Percentiles rank a stretch among this genome's conserved stretches.
These are phyloP conservation scores for Drosophila nigromelanica DNA, from an alignment of 1,140 invertebrate genomes.

Conservation along the genomic window DNA sequence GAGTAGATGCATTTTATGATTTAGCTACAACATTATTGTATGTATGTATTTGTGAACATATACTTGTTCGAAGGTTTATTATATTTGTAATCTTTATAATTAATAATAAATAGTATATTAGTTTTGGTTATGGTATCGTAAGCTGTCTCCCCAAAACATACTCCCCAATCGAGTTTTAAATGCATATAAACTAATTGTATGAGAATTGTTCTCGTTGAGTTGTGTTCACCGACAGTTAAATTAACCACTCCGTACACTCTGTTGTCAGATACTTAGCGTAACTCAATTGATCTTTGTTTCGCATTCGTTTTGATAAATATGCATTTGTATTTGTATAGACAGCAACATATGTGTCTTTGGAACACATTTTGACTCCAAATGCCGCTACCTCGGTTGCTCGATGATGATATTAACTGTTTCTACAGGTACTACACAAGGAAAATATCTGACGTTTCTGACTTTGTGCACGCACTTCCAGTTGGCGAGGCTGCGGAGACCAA, in stretches of 20 bases:
- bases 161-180: slow-evolving; percentile 48
- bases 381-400: not conserved
- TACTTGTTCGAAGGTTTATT: not conserved
- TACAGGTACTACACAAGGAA: slow-evolving; percentile 72
- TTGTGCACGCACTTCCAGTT: slow-evolving; percentile 89
- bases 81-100: not conserved
- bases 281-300: not conserved
- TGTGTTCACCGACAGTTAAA: slow-evolving; percentile 24
- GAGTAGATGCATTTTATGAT: slow-evolving; percentile 5
- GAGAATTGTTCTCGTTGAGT: slow-evolving; percentile 53
- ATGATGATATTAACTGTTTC: not conserved
- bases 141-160: not conserved
- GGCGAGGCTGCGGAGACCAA: slow-evolving; percentile 89
- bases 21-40: not conserved
- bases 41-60: not conserved
- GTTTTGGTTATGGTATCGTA: not conserved
- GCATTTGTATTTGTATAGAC: not conserved
- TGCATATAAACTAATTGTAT: slow-evolving; percentile 52
- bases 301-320: not conserved
- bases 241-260: not conserved
- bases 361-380: not conserved
- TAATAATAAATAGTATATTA: slow-evolving; percentile 5
- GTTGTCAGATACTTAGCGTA: too few relatives aligned
- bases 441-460: slow-evolving; percentile 85
- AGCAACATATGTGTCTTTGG: not conserved